These are phyloP conservation scores for Cataglyphis livida DNA, from an alignment of 2,888 invertebrate species.

Conservation along the genomic window DNA sequence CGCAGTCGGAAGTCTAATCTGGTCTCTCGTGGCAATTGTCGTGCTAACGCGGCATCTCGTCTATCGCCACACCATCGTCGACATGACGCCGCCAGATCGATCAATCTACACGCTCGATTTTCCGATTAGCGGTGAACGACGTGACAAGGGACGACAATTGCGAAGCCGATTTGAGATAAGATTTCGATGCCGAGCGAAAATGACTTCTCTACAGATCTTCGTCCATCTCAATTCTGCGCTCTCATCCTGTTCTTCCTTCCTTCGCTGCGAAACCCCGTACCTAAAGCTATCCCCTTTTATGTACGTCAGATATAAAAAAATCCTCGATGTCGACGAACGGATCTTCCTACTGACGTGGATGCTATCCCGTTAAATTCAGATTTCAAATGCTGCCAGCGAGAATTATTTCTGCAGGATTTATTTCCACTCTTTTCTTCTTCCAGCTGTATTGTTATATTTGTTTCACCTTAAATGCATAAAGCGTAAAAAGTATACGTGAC, in stretches of 20 bases:
- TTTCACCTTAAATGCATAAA: neutral
- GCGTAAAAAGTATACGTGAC: neutral
- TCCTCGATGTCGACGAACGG: neutral
- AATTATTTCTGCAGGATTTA: neutral
- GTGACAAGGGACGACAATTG: neutral
- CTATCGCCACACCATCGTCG: slow-evolving; percentile 16
- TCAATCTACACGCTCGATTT: slow-evolving; percentile 58
- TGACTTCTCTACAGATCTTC: neutral
- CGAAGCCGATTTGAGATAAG: neutral
- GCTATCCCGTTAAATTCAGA: slow-evolving; percentile 9
- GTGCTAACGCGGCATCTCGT: neutral
- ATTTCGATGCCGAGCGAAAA: neutral
- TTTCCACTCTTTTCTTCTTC: neutral
- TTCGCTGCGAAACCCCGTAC: neutral
- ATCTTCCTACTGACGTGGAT: neutral
- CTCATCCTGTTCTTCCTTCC: neutral
- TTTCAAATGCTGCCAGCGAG: neutral
- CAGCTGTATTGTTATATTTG: neutral
- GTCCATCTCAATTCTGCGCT: neutral
- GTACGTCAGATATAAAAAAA: neutral
- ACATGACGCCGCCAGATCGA: slow-evolving; percentile 70
- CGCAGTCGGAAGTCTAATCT: slow-evolving; percentile 52
- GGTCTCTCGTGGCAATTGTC: slow-evolving; percentile 58
- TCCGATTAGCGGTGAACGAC: neutral
- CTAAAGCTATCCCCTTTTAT: neutral